Conservation (phyloP, 2,888 invertebrate genomes). For the Fragum sueziense region DNA sequence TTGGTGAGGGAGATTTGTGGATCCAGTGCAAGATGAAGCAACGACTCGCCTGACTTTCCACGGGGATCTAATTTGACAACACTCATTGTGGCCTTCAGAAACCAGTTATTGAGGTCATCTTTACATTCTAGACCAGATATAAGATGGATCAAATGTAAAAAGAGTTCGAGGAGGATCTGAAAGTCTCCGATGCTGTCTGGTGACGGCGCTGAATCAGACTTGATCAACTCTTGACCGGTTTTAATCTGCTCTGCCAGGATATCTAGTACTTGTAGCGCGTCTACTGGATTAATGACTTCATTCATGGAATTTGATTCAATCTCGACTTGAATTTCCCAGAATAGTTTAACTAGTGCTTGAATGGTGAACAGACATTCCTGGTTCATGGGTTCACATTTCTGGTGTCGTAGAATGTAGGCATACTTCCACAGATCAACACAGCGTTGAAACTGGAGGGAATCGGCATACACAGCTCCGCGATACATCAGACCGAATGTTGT, state of each 20-base stretch:
- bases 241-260: slow-evolving; percentile 85
- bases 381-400: slow-evolving; percentile 88
- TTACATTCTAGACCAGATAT: slow-evolving; percentile 61
- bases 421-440: slow-evolving; percentile 94
- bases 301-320: slow-evolving; percentile 75
- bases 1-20: slow-evolving; percentile 67
- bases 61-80: slow-evolving; percentile 85
- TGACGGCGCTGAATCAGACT: background rate
- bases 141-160: slow-evolving; percentile 74
- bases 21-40: slow-evolving; percentile 91
- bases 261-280: slow-evolving; percentile 88
- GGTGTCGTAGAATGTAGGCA: slow-evolving; percentile 90
- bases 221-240: slow-evolving; percentile 30
- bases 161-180: slow-evolving; percentile 87
- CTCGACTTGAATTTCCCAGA: slow-evolving; percentile 85
- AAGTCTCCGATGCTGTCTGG: slow-evolving; percentile 47
- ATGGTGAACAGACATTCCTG: slow-evolving; percentile 93
- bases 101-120: slow-evolving; percentile 50
- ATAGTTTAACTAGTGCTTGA: slow-evolving; percentile 92
- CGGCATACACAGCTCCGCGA: slow-evolving; percentile 85
- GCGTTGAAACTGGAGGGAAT: slow-evolving; percentile 87
- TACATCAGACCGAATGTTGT: slow-evolving; percentile 87
- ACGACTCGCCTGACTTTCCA: slow-evolving; percentile 89
- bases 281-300: slow-evolving; percentile 85
- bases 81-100: slow-evolving; percentile 84